Base-by-base conservation (phyloP, 2,888 invertebrate genomes). In the Amphipyra tragopoginis region DNA sequence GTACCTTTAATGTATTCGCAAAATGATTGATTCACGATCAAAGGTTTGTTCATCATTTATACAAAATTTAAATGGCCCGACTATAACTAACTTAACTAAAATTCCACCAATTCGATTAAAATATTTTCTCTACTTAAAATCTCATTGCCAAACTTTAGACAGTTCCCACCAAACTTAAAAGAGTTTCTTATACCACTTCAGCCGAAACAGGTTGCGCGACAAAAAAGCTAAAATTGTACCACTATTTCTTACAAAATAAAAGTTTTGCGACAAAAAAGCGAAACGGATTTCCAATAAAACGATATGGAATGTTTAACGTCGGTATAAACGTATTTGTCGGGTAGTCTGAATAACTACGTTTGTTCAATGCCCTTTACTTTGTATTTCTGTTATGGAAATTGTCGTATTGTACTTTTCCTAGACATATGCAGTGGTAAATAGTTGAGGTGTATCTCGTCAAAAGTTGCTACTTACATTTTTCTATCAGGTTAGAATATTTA, bases 211-310 rank as follows among this genome's bases (percentile, higher is more conserved):
- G 51, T 54, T 49, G 33, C 38, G 36, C 21, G 10, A 21, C 21
- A 51, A 59, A 29, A 62, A 64, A 47, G 45, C 65, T 58, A 26
- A 68, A 72, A 65, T 52, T 14, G 57, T 63, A 49, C 39, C 47
- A 60, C 67, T 61, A 64, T 72, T 74, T 60, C 65, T 69, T 64
- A 62, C 53, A 69, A 71, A 70, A 71, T 56, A 75, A 67, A 78
- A 80, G 65, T 67, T 69, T 50, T 33, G 44, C 60, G 55, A 42
- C 64, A 61, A 73, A 62, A 77, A 73, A 71, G 55, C 69, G 62
- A 67, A 70, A 65, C 68, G 65, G 63, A 48, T 72, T 73, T 61
- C 67, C 67, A 79, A 79, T 80, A 80, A 79, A 77, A 75, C 73
- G 65, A 72, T 77, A 80, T 73, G 71, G 77, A 73, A 77, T 75